Conservation (phyloP, 2,888 invertebrate species). For the Lypha dubia region DNA sequence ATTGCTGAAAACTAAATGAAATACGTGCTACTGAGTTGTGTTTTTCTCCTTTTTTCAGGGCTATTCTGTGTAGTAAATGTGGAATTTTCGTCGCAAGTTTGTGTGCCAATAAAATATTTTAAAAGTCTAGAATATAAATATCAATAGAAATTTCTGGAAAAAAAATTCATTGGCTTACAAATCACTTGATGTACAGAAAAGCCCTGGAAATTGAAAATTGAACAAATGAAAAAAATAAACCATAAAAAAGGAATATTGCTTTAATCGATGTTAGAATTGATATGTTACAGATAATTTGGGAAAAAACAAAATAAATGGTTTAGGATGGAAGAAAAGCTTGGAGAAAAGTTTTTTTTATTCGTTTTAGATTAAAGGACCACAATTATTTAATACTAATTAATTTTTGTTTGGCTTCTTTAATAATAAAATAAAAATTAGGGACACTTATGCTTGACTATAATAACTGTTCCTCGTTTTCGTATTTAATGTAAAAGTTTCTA, state of each 20-base stretch:
- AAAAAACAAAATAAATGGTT: neutral
- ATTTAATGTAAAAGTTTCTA: too few relatives aligned
- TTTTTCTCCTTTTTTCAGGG: too few relatives aligned
- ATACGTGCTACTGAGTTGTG: slow-evolving; percentile 66
- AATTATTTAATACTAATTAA: neutral
- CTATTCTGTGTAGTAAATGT: neutral
- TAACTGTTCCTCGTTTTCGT: too few relatives aligned
- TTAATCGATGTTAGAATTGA: slow-evolving; percentile 39
- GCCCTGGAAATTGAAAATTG: slow-evolving; percentile 8
- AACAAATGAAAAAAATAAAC: slow-evolving; percentile 3
- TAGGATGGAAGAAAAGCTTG: too few relatives aligned
- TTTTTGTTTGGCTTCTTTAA: too few relatives aligned
- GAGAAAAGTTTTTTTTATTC: too few relatives aligned
- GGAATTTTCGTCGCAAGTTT: neutral
- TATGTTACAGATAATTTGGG: slow-evolving; percentile 27
- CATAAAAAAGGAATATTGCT: neutral
- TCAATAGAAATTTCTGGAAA: neutral
- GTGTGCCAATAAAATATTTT: neutral
- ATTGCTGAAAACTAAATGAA: slow-evolving; percentile 61
- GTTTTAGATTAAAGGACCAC: too few relatives aligned
- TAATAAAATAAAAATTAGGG: too few relatives aligned
- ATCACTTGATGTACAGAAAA: neutral
- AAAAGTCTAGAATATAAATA: neutral
- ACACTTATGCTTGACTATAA: too few relatives aligned
- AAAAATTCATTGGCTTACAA: too few relatives aligned